These are phyloP conservation scores for Anneissia japonica DNA, from an alignment of 35 echinoderm and acorn worm genomes.

Conservation along the genomic window DNA sequence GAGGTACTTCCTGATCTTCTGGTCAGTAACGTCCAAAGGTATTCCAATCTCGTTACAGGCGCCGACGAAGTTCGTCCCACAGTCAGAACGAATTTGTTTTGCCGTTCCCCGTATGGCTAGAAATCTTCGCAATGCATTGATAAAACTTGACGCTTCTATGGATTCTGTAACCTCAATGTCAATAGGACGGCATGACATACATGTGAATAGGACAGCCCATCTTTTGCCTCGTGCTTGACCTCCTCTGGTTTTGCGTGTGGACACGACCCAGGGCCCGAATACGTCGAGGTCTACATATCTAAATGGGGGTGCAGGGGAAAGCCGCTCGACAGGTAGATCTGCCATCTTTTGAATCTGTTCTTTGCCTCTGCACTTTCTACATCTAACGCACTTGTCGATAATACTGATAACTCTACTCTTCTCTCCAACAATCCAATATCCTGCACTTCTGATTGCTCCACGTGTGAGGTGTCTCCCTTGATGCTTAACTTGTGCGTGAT, in stretches of 20 bases:
- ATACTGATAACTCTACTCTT: not conserved
- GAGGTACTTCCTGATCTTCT: not conserved
- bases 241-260: not conserved
- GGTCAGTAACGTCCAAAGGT: not conserved
- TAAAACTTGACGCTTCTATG: not conserved
- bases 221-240: not conserved
- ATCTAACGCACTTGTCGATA: not conserved
- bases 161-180: not conserved
- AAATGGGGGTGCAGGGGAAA: not conserved
- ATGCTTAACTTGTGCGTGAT: not conserved
- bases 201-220: not conserved
- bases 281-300: not conserved
- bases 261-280: not conserved
- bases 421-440: not conserved
- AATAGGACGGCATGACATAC: not conserved
- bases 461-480: not conserved
- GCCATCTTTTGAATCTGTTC: not conserved
- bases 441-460: not conserved
- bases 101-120: not conserved
- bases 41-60: not conserved
- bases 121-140: not conserved
- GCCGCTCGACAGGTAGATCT: not conserved
- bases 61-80: not conserved
- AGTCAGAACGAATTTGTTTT: not conserved
- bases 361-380: not conserved